Evolutionary conservation across 53 echinoderm and acorn worm genomes (phyloP).

Genomic region (Zoroaster sp.): DNA sequence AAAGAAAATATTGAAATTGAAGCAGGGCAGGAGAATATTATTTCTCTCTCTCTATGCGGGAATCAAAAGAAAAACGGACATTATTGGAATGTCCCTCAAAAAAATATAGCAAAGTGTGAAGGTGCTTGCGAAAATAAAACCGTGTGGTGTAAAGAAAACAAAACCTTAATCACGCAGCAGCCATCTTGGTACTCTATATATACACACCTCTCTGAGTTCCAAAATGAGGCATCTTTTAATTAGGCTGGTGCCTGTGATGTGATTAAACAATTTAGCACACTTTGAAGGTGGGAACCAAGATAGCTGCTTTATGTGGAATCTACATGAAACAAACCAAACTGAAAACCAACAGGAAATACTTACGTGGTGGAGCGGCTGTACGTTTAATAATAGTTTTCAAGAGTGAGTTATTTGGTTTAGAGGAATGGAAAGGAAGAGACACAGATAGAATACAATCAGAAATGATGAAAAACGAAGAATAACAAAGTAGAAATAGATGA

Average conservation of each 20-base stretch:
- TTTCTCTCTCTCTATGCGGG: neutral
- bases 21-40: too few species aligned
- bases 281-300: neutral
- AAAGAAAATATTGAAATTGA: too few species aligned
- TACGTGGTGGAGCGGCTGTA: slow-evolving; percentile 42
- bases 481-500: neutral
- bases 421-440: slow-evolving; percentile 15
- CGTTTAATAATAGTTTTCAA: slow-evolving; percentile 19
- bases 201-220: too few species aligned
- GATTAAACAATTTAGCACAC: neutral
- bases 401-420: slow-evolving; percentile 18
- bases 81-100: neutral
- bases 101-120: neutral
- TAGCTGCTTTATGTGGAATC: neutral
- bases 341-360: neutral
- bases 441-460: slow-evolving; percentile 14
- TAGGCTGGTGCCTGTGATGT: neutral
- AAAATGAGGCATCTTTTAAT: neutral
- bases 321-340: neutral
- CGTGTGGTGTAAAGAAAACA: neutral
- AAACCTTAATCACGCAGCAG: neutral
- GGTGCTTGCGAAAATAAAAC: neutral
- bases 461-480: neutral
- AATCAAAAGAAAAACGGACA: neutral
- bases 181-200: neutral